Evolutionary conservation across 2,888 invertebrate species (phyloP).

Genomic region (Autographa gamma): DNA sequence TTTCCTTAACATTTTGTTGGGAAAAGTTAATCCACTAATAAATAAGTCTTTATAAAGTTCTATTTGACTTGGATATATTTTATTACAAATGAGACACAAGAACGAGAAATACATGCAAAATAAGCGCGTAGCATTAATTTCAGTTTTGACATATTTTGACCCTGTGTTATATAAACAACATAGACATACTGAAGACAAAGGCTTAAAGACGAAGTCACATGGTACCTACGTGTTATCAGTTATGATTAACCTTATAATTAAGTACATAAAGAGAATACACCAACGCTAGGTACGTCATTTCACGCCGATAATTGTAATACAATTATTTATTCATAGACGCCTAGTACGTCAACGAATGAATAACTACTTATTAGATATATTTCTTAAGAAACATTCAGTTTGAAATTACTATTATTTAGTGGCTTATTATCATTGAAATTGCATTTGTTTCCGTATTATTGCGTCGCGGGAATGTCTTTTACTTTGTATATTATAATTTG

Average conservation of each 20-base stretch:
- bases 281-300: constrained; percentile 28
- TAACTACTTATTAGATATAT: constrained; percentile 56
- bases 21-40: no score
- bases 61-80: no score
- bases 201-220: no score
- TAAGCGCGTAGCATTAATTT: no score
- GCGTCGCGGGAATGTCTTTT: constrained; percentile 45
- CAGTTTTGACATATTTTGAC: no score
- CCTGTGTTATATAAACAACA: no score
- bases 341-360: constrained; percentile 47
- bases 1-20: no score
- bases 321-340: constrained; percentile 51
- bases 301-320: constrained; percentile 43
- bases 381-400: constrained; percentile 60
- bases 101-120: no score
- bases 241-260: neutral
- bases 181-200: no score
- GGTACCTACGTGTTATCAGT: neutral
- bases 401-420: constrained; percentile 64
- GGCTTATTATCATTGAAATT: constrained; percentile 64
- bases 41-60: no score
- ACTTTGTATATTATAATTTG: constrained; percentile 43
- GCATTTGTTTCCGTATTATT: constrained; percentile 57
- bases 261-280: constrained; percentile 11
- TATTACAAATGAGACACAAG: no score